Base-by-base conservation (phyloP, 2,888 invertebrate genomes). In the Iphiclides podalirius region DNA sequence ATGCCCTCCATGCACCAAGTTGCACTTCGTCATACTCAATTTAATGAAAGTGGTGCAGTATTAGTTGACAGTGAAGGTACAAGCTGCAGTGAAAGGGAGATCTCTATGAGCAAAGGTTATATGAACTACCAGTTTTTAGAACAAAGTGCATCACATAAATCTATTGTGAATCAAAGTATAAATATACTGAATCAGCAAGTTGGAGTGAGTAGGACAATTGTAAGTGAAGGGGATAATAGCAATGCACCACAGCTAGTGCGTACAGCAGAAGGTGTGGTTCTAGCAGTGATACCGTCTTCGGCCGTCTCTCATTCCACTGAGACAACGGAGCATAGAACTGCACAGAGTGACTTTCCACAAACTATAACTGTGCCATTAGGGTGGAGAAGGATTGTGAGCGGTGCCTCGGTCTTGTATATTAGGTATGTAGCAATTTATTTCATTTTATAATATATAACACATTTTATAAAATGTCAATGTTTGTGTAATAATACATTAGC, bases 121-220 rank as follows among this genome's bases (percentile, higher is more conserved):
- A 78, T 88, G 66, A 89, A 89, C 80, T 89, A 88, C 72, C 89
- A 89, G 69, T 79, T 88, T 66, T 74, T 88, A 75, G 88, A 89
- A 82, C 88, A 88, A 67, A 88, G 85, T 81, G 83, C 88, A 55
- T 81, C 86, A 50, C 89, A 88, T 65, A 88, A 88, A 59, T 85
- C 87, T 16, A 85, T 87, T 75, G 86, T 88, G 63, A 88, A 88
- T 78, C 87, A 88, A 63, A 85, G 84, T 76, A 86, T 89, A 61
- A 87, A 82, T 75, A 86, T 88, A 75, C 70, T 88, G 60, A 88
- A 86, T 70, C 88, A 87, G 72, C 87, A 88, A 72, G 83, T 87
- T 44, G 84, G 87, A 65, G 85, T 84, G 56, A 80, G 66, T 69
- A 67, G 78, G 59, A 76, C 80, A 54, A 64, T 75, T 62, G 70